phyloP scores from a whole-genome alignment of 2,113 vertebrate species.

The Lipophrys pholis region DNA sequence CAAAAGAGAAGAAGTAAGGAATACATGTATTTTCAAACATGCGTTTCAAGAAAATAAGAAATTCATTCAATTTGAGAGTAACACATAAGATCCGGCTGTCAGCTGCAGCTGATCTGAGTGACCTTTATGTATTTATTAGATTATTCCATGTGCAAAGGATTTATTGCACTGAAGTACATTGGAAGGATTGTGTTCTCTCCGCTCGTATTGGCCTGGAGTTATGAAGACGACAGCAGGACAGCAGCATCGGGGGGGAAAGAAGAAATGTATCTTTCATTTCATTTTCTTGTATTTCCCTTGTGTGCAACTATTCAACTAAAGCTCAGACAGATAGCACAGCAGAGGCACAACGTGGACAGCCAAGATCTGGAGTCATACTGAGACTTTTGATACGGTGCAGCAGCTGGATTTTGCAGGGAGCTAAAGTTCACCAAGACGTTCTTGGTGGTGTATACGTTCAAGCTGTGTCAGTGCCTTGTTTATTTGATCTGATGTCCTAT shows the following conservation, averaged over 20 bases:
- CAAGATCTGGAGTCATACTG: neutral
- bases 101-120: neutral
- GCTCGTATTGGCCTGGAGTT: neutral
- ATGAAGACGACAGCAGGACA: neutral
- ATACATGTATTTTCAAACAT: neutral
- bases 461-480: neutral
- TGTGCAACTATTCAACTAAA: neutral
- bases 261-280: constrained; percentile 15
- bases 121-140: neutral
- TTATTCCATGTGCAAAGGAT: neutral
- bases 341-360: neutral
- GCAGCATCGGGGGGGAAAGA: neutral
- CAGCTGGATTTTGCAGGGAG: too few species aligned
- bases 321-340: constrained; percentile 4
- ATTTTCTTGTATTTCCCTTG: neutral
- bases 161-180: neutral
- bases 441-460: neutral
- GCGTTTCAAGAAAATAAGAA: neutral
- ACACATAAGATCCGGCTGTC: neutral
- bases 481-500: constrained; percentile 14
- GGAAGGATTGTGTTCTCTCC: neutral
- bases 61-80: neutral
- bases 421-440: neutral
- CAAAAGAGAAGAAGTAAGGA: constrained; percentile 1
- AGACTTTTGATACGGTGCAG: too few species aligned